phyloP scores from a whole-genome alignment of 2,113 vertebrate genomes.

The Rattus rattus region DNA sequence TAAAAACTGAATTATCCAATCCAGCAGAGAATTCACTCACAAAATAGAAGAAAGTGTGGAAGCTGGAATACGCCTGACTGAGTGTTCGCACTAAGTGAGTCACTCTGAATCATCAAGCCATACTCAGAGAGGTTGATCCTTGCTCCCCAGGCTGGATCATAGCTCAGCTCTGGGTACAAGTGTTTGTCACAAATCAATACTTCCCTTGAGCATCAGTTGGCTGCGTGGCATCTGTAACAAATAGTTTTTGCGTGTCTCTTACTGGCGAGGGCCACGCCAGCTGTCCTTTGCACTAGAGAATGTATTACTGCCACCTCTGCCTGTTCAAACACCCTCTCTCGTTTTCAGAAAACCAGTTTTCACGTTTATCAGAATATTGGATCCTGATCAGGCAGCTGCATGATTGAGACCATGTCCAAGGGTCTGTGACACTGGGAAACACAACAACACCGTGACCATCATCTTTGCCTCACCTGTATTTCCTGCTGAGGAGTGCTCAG shows the following conservation, averaged over 20 bases:
- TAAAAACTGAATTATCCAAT: not conserved
- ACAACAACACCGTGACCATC: rapidly evolving
- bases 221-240: not conserved
- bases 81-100: not conserved
- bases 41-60: not conserved
- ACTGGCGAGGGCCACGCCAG: not conserved
- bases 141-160: not conserved
- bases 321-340: not conserved
- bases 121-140: not conserved
- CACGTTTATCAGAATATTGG: not conserved
- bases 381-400: not conserved
- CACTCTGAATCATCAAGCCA: not conserved
- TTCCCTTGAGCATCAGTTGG: not conserved
- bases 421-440: rapidly evolving
- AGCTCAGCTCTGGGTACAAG: not conserved
- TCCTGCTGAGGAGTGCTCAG: rapidly evolving
- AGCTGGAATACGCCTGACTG: not conserved
- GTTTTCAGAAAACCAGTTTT: not conserved
- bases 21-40: not conserved
- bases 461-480: rapidly evolving
- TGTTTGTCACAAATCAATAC: not conserved
- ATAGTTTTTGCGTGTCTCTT: not conserved
- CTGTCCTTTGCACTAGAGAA: not conserved
- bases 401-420: rapidly evolving
- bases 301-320: rapidly evolving